Conservation (phyloP, 1,140 invertebrate genomes). For the Carposina sasakii region DNA sequence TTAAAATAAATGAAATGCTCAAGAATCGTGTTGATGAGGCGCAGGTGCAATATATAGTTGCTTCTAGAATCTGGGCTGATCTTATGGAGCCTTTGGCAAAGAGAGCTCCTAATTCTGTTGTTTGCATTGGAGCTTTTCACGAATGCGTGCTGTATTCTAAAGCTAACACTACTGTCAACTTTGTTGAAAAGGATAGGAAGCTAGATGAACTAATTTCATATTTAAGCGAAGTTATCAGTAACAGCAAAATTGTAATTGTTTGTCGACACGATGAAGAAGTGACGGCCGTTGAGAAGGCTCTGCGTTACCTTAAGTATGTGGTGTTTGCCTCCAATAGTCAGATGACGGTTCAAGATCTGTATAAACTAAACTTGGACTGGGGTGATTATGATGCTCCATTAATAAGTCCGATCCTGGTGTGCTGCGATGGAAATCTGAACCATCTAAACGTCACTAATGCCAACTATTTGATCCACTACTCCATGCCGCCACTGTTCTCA, state of each 20-base stretch:
- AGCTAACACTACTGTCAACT: conserved; percentile 42
- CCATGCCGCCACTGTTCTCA: conserved; percentile 49
- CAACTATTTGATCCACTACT: conserved; percentile 54
- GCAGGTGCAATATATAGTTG: conserved; percentile 50
- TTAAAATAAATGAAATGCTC: conserved; percentile 46
- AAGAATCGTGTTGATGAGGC: conserved; percentile 42
- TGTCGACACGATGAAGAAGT: conserved; percentile 55
- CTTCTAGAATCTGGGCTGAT: conserved; percentile 52
- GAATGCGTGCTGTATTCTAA: conserved; percentile 63
- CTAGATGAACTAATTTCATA: conserved; percentile 36
- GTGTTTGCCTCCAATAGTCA: conserved; percentile 42
- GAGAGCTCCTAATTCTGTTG: conserved; percentile 46
- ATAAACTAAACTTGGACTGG: conserved; percentile 39
- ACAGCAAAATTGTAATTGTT: conserved; percentile 53
- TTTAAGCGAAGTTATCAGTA: conserved; percentile 34
- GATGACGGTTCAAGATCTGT: conserved; percentile 52
- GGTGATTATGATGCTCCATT: conserved; percentile 48
- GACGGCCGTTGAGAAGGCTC: conserved; percentile 25
- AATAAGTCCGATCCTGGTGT: conserved; percentile 48
- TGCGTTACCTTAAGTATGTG: conserved; percentile 30
- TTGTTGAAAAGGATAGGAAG: conserved; percentile 44
- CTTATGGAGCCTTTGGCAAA: conserved; percentile 49
- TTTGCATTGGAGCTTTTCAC: conserved; percentile 56
- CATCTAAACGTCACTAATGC: conserved; percentile 59
- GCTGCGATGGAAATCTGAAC: conserved; percentile 56